phyloP scores from a whole-genome alignment of 2,888 invertebrate genomes.

The Troglohyphantes excavatus region DNA sequence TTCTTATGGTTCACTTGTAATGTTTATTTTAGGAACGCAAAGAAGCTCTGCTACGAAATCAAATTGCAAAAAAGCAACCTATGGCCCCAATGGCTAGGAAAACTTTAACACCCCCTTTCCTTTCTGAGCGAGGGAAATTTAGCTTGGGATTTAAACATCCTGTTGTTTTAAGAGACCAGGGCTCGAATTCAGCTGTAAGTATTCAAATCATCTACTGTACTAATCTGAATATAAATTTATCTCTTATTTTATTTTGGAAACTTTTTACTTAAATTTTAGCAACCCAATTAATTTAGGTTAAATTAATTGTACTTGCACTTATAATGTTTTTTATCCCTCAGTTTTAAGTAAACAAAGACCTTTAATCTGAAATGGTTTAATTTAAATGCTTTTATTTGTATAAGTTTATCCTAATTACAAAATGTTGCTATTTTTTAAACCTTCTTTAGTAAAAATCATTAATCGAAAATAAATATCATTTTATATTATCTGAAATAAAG shows the following conservation, averaged over 20 bases:
- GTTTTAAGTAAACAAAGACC: too few relatives aligned
- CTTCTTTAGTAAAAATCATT: too few relatives aligned
- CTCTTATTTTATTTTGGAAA: neutral
- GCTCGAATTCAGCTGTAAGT: slow-evolving; percentile 45
- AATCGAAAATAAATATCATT: too few relatives aligned
- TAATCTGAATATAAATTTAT: neutral
- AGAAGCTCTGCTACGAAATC: slow-evolving; percentile 72
- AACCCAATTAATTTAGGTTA: neutral
- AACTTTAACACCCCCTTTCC: slow-evolving; percentile 70
- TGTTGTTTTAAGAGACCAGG: slow-evolving; percentile 62
- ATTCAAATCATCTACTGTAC: too few relatives aligned
- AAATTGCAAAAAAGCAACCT: slow-evolving; percentile 68
- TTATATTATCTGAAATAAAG: too few relatives aligned
- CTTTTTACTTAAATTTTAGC: neutral
- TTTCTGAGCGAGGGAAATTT: slow-evolving; percentile 71
- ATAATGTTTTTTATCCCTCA: too few relatives aligned
- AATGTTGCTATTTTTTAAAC: too few relatives aligned
- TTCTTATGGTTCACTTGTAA: neutral
- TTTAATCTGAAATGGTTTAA: too few relatives aligned
- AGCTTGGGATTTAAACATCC: slow-evolving; percentile 74
- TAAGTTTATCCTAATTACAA: too few relatives aligned
- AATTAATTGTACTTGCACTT: neutral
- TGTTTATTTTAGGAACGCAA: slow-evolving; percentile 67
- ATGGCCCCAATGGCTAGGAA: slow-evolving; percentile 73
- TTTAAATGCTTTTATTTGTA: too few relatives aligned